Percentiles rank a stretch among this genome's conserved stretches.
Evolutionary conservation across 2,888 invertebrate species (phyloP).

Genomic region (Heliconius sara): DNA sequence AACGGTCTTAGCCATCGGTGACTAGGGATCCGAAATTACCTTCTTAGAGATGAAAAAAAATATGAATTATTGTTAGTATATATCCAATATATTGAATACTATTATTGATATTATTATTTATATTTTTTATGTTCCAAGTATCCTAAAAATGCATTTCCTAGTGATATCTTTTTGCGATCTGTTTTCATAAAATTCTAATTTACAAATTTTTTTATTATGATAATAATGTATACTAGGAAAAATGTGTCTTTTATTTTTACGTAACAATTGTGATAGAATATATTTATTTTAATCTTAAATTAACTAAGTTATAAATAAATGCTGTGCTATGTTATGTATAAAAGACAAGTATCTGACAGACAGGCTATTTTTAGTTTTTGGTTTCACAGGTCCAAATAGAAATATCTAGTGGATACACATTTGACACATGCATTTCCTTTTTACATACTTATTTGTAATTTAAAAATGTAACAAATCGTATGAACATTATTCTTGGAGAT

Average conservation of each 20-base stretch:
- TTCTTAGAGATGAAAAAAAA: neutral
- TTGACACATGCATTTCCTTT: no score
- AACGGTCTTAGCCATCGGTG: neutral
- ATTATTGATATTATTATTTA: neutral
- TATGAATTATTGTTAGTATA: neutral
- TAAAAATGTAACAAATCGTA: no score
- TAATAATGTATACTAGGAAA: neutral
- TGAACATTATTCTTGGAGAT: no score
- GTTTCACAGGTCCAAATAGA: no score
- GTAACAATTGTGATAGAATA: conserved; percentile 5
- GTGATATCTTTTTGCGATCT: conserved; percentile 12
- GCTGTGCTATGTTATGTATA: neutral
- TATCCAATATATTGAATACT: conserved; percentile 1
- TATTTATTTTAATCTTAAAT: neutral
- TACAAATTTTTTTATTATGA: neutral
- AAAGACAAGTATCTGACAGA: neutral
- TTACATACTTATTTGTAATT: no score
- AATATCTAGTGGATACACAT: no score
- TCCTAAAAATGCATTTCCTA: conserved; percentile 11
- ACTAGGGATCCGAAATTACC: neutral
- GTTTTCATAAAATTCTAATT: neutral
- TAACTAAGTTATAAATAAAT: neutral
- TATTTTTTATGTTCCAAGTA: conserved; percentile 5
- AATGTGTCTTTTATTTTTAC: neutral
- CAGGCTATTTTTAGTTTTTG: no score